Evolutionary conservation across 2,888 invertebrate genomes (phyloP), one percentile per base, ranked within the genome.

Genomic region (Hesperia comma): DNA sequence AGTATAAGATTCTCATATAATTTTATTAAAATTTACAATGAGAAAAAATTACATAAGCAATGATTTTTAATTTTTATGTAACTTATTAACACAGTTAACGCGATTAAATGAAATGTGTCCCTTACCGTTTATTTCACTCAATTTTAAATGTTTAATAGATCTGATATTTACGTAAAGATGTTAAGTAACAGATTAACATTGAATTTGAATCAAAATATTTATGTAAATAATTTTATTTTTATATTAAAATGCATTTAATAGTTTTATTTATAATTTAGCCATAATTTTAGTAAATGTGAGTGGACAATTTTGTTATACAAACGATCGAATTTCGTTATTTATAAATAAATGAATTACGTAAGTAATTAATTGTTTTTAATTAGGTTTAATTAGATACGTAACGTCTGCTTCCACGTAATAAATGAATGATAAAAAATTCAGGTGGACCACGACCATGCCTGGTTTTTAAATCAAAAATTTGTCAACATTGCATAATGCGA

Each of bases 181-280:
- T n/a, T n/a, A n/a, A n/a, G n/a, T 8, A 12, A 37, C 37, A 37
- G 0, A 37, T 37, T 37, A 12, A 37, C 12, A 37, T 8, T 37
- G 37, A 12, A 37, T 12, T 12, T 10, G 12, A 12, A 10, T 12
- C 10, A 32, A 7, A 21, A 5, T 26, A 26, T 15, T 78, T 72
- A 77, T 83, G 82, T 82, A 83, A 77, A 83, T 82, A 82, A 69
- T 76, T 75, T 72, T 73, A 71, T 69, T 62, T 66, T 67, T 71
- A 66, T 73, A 73, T 69, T 53, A 72, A 77, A 81, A 79, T 83
- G 87, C 87, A 87, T 87, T 87, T 87, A 87, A 83, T 86, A 86
- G 76, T 80, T 78, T 77, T 79, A 84, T 75, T 74, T 83, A 77
- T 78, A 73, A 79, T 79, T 81, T 82, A 87, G 86, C 85, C 84